Base-by-base conservation (phyloP, 2,888 invertebrate genomes). In the Panzeria rudis region DNA sequence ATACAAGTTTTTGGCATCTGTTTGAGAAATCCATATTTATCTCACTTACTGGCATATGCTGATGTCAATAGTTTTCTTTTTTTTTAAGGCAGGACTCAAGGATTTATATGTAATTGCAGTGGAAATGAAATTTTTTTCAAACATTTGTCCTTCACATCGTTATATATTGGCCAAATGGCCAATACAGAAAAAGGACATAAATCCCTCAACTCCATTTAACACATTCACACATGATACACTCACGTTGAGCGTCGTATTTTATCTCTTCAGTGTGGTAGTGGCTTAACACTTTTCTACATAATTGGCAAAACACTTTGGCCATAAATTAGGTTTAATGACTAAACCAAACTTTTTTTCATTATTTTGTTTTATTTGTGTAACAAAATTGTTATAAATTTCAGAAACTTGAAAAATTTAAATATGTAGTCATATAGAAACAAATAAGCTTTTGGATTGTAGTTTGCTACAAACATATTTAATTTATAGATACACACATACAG, bases 281-380 rank as follows among this genome's bases (percentile, higher is more conserved):
- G 76, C 71, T 82, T 64, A 76, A 71, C 54, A 77, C 29, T 56
- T 35, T 17, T 71, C 38, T 2, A 38, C 15, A 82, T 64, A 71
- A 76, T 76, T 82, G 76, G 71, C 76, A 82, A 64, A 38, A 71
- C 47, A 29, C 17, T 62, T 23, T 56, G 64, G 56, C 23, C 38
- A 82, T 82, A 82, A 76, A 77, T 82, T 64, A 69, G 68, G 17
- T 35, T 75, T 75, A 75, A 81, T 61, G 29, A 38, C 61, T 25
- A 35, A 52, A 69, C 17, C 8, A 20, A 20, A 20, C 44, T n/a
- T 38, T 38, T 8, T 38, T 38, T 32, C 5, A 4, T 29, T 29
- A 4, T 29, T 5, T 29, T 29, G 7, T 35, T 32, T 41, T 69
- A n/a, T 59, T 44, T 41, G 0, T 13, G 7, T 2, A n/a, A 44